Conservation (phyloP, 1,140 invertebrate species). For the Melanaphis sacchari region DNA sequence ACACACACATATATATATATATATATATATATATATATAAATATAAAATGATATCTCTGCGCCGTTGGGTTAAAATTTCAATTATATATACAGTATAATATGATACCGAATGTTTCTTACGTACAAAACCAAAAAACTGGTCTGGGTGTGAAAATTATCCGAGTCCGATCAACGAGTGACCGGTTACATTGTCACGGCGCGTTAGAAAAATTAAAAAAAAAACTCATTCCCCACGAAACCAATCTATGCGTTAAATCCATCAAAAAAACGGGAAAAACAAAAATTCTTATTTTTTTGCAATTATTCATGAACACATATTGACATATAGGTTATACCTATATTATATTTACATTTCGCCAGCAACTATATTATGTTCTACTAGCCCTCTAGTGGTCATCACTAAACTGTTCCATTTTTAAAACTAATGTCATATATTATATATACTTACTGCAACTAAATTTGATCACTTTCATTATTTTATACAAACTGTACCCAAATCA, state of each 20-base stretch:
- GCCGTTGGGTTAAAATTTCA: background rate
- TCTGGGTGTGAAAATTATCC: background rate
- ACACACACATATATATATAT: too few species aligned
- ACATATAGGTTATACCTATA: too few species aligned
- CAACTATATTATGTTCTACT: too few species aligned
- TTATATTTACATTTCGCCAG: too few species aligned
- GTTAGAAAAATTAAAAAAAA: background rate
- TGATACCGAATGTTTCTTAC: background rate
- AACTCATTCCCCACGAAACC: background rate
- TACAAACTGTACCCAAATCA: too few species aligned
- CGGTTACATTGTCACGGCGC: background rate
- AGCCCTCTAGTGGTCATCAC: too few species aligned
- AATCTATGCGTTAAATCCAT: background rate
- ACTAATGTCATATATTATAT: too few species aligned
- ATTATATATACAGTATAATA: background rate
- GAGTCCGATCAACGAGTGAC: constrained; percentile 8
- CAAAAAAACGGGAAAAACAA: background rate
- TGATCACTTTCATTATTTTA: too few species aligned
- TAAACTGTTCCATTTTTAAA: too few species aligned
- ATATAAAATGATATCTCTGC: background rate
- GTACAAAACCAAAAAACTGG: background rate
- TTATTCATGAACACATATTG: background rate
- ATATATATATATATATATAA: background rate
- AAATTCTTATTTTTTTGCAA: background rate
- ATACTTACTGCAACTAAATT: too few species aligned